Percentiles rank a stretch among this genome's conserved stretches.
phyloP scores from a whole-genome alignment of 2,888 invertebrate species.

The Candidula unifasciata region DNA sequence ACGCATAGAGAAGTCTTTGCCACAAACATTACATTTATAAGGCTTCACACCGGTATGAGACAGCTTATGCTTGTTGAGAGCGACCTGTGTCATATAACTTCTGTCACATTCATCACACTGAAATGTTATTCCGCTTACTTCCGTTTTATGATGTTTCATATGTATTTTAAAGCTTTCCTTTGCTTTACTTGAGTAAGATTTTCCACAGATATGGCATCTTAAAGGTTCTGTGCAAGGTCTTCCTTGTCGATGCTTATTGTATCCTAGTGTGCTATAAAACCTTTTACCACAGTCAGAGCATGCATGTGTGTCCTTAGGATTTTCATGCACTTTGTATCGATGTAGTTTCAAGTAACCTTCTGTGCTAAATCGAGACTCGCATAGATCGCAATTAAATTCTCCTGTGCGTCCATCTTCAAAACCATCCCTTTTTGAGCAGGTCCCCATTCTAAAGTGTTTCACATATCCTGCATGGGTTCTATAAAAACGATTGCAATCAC shows the following conservation, averaged over 20 bases:
- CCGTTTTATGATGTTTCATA: slow-evolving; percentile 54
- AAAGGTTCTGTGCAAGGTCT: slow-evolving; percentile 53
- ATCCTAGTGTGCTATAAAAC: slow-evolving; percentile 54
- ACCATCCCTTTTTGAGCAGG: slow-evolving; percentile 52
- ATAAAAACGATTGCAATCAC: slow-evolving; percentile 52
- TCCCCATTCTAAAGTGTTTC: slow-evolving; percentile 55
- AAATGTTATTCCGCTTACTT: slow-evolving; percentile 52
- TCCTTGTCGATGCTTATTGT: slow-evolving; percentile 47
- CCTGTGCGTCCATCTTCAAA: slow-evolving; percentile 53
- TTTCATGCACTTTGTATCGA: slow-evolving; percentile 54
- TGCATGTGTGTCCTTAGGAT: slow-evolving; percentile 50
- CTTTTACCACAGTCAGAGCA: slow-evolving; percentile 53
- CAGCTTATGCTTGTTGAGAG: slow-evolving; percentile 52
- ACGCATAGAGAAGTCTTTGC: slow-evolving; percentile 54
- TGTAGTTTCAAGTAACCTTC: slow-evolving; percentile 50
- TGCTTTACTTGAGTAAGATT: slow-evolving; percentile 54
- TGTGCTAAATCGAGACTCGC: slow-evolving; percentile 50
- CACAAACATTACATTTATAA: slow-evolving; percentile 51
- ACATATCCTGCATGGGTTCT: slow-evolving; percentile 53
- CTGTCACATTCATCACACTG: slow-evolving; percentile 56
- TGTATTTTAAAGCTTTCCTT: slow-evolving; percentile 56
- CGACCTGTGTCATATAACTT: slow-evolving; percentile 53
- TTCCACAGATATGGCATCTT: slow-evolving; percentile 54
- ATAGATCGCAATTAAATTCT: slow-evolving; percentile 48
- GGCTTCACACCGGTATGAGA: slow-evolving; percentile 52